These are phyloP conservation scores for Oscheius onirici DNA, from an alignment of 2,888 invertebrate species.

Conservation along the genomic window DNA sequence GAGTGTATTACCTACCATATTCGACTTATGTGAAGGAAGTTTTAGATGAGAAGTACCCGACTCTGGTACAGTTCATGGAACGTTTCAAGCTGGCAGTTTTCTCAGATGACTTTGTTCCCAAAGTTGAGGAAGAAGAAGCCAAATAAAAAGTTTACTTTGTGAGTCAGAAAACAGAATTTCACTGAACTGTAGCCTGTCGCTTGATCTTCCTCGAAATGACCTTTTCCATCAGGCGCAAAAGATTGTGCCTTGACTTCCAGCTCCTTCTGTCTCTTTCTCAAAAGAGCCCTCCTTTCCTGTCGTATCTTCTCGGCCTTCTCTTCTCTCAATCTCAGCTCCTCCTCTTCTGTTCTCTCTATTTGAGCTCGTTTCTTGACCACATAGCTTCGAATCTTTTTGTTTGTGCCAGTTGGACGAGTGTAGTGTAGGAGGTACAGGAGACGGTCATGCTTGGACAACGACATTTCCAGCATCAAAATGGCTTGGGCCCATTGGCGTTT, in stretches of 20 bases:
- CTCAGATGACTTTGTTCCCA: background rate
- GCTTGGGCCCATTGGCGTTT: constrained; percentile 80
- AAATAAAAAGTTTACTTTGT: too few species aligned
- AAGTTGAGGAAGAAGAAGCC: too few species aligned
- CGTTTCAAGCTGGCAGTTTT: constrained; percentile 6
- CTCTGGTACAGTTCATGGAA: constrained; percentile 23
- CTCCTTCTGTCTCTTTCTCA: constrained; percentile 47
- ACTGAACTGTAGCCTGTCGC: background rate
- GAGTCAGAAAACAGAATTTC: background rate
- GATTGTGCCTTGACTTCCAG: background rate
- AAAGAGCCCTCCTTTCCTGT: constrained; percentile 50
- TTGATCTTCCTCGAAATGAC: background rate
- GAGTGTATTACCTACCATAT: constrained; percentile 27
- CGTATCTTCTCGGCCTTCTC: constrained; percentile 41
- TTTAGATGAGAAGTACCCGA: constrained; percentile 20
- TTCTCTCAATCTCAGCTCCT: constrained; percentile 38
- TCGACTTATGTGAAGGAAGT: constrained; percentile 6
- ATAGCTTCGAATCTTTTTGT: constrained; percentile 65
- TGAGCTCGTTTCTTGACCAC: constrained; percentile 60
- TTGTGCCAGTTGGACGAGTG: constrained; percentile 82
- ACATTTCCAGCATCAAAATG: constrained; percentile 93
- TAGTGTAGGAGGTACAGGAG: constrained; percentile 85
- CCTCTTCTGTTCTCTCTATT: constrained; percentile 36
- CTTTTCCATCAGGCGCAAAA: constrained; percentile 6
- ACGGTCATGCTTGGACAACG: constrained; percentile 85